Conservation (phyloP, 2,113 vertebrate genomes). For the Melanerpes aurifrons region DNA sequence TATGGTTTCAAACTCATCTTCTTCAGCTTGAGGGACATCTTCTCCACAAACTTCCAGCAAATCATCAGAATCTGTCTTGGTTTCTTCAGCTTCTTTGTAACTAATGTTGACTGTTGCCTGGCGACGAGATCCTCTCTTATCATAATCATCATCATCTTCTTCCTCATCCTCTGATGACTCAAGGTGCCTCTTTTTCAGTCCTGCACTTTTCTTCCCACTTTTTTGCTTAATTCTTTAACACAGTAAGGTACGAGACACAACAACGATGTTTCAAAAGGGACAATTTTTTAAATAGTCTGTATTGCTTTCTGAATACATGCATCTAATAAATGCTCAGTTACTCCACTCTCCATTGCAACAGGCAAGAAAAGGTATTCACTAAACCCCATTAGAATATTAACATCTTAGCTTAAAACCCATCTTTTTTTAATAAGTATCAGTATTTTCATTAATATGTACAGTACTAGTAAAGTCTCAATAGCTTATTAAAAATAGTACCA, state of each 20-base stretch:
- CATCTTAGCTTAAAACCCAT: background rate
- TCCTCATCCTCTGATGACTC: conserved; percentile 69
- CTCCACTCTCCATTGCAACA: background rate
- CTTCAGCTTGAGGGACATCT: conserved; percentile 91
- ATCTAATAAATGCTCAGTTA: conserved; percentile 21
- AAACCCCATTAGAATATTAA: background rate
- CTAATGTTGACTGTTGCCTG: conserved; percentile 96
- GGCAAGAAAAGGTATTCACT: background rate
- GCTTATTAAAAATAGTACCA: background rate
- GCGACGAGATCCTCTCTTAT: conserved; percentile 89
- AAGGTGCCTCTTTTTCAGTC: conserved; percentile 84
- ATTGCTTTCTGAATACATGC: conserved; percentile 12
- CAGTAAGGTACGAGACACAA: background rate
- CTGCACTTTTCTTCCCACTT: conserved; percentile 86
- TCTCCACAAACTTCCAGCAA: conserved; percentile 92
- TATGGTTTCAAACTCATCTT: conserved; percentile 97
- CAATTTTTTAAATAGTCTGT: background rate
- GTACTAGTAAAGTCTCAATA: background rate
- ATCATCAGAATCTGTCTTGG: conserved; percentile 96
- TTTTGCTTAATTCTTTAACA: conserved; percentile 84
- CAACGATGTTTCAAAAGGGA: conserved; percentile 10
- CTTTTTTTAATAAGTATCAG: background rate
- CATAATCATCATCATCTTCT: conserved; percentile 67
- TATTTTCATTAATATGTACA: background rate
- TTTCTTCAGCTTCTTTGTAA: conserved; percentile 95